Evolutionary conservation across 1,140 invertebrate species (phyloP).

Genomic region (Papilio helenus): DNA sequence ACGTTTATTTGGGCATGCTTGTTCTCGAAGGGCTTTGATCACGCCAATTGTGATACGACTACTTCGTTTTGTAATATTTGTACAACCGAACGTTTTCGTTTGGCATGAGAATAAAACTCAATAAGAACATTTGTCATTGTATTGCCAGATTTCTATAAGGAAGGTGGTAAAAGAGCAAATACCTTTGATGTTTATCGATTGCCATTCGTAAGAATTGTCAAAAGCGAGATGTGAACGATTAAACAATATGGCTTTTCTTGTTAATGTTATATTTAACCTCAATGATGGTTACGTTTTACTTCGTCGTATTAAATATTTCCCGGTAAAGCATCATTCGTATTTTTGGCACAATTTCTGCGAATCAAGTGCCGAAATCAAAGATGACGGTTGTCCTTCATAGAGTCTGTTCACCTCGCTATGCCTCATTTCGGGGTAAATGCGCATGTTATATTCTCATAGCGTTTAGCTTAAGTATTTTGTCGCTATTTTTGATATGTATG

Average conservation of each 20-base stretch:
- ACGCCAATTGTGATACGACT: constrained; percentile 14
- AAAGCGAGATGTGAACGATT: neutral
- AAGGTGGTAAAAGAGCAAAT: neutral
- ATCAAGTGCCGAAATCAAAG: constrained; percentile 26
- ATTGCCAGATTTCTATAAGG: neutral
- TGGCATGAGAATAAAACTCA: neutral
- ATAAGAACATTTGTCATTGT: neutral
- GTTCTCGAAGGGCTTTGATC: constrained; percentile 21
- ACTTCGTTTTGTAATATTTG: neutral
- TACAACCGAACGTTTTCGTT: neutral
- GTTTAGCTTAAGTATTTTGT: neutral
- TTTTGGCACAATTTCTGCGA: constrained; percentile 26
- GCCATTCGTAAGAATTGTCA: neutral
- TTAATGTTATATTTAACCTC: neutral
- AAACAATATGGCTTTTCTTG: neutral
- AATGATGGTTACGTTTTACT: neutral
- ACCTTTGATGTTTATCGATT: neutral
- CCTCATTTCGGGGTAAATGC: constrained; percentile 25
- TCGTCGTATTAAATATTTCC: constrained; percentile 22
- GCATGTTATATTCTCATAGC: neutral
- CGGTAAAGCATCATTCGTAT: constrained; percentile 15
- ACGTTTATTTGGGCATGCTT: constrained; percentile 20
- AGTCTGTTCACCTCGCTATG: constrained; percentile 33
- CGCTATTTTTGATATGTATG: constrained; percentile 1
- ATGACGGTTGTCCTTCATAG: constrained; percentile 26